Evolutionary conservation across 2,113 vertebrate genomes (phyloP).

Genomic region (Microtus montanus): DNA sequence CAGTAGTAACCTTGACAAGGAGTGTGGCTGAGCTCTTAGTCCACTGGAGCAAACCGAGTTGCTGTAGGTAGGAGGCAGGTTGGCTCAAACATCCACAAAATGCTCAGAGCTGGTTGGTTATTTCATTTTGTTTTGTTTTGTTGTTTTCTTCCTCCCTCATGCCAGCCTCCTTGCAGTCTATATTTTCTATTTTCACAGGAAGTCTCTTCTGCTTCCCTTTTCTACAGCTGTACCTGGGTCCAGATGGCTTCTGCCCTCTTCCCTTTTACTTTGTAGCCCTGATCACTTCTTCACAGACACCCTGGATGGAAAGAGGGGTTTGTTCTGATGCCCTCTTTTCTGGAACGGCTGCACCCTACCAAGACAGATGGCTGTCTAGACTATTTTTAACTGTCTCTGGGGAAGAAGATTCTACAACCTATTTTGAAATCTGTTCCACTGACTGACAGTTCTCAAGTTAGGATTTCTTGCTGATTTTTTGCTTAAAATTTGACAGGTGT

Average conservation of each 20-base stretch:
- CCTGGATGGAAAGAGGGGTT: background rate
- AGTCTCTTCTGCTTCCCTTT: background rate
- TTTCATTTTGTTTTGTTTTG: slow-evolving; percentile 53
- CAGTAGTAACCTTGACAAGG: background rate
- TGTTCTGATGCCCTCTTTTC: slow-evolving; percentile 40
- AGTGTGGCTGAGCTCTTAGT: background rate
- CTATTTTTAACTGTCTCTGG: slow-evolving; percentile 72
- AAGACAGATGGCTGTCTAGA: slow-evolving; percentile 65
- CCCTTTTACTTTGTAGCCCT: slow-evolving; percentile 21
- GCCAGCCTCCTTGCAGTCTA: background rate
- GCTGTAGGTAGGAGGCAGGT: slow-evolving; percentile 46
- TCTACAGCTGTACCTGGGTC: slow-evolving; percentile 24
- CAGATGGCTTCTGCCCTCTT: background rate
- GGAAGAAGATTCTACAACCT: slow-evolving; percentile 66
- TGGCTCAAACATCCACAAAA: slow-evolving; percentile 33
- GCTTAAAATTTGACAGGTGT: slow-evolving; percentile 43
- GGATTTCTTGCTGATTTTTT: slow-evolving; percentile 59
- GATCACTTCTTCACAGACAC: slow-evolving; percentile 31
- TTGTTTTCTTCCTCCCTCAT: background rate
- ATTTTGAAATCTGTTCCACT: slow-evolving; percentile 69
- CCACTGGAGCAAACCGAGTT: slow-evolving; percentile 11
- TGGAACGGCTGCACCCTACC: slow-evolving; percentile 33
- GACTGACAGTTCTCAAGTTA: slow-evolving; percentile 71
- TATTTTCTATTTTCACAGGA: background rate
- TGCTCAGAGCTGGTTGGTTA: slow-evolving; percentile 15